Percentiles rank a stretch among this genome's conserved stretches.
Conservation (phyloP, 2,113 vertebrate genomes). For the Gorilla gorilla region DNA sequence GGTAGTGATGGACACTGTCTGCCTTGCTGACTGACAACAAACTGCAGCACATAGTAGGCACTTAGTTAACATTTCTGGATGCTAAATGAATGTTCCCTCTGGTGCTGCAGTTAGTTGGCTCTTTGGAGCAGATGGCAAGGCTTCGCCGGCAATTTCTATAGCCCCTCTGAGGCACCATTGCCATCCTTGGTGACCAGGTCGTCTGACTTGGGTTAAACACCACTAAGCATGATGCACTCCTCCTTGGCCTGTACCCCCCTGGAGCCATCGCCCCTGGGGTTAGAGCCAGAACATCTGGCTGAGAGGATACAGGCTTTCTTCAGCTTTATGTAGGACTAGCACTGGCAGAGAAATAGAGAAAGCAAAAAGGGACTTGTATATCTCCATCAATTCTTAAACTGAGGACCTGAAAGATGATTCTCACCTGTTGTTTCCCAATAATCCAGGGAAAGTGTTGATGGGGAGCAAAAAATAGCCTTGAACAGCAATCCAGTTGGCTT, state of each 20-base stretch:
- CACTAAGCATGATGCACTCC: not conserved
- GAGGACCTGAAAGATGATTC: not conserved
- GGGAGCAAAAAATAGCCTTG: not conserved
- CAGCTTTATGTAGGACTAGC: not conserved
- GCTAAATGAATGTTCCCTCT: not conserved
- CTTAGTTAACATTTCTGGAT: not conserved
- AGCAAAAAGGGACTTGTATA: not conserved
- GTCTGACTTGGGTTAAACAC: not conserved
- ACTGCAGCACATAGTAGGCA: rapidly evolving
- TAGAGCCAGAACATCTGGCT: not conserved
- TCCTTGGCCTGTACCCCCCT: not conserved
- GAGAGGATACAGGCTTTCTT: not conserved
- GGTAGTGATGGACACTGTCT: not conserved
- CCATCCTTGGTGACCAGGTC: not conserved
- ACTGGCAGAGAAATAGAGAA: not conserved
- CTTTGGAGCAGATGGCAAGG: not conserved
- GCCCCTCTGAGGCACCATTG: no score
- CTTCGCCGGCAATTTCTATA: not conserved
- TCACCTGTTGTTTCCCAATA: not conserved
- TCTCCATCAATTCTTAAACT: not conserved
- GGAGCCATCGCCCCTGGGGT: rapidly evolving
- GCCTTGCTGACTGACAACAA: not conserved
- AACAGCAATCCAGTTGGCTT: not conserved
- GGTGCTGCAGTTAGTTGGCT: not conserved
- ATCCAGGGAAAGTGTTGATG: not conserved